Evolutionary conservation across 2,888 invertebrate genomes (phyloP), one percentile per base, ranked within the genome.

Genomic region (Caradrina clavipalpis): DNA sequence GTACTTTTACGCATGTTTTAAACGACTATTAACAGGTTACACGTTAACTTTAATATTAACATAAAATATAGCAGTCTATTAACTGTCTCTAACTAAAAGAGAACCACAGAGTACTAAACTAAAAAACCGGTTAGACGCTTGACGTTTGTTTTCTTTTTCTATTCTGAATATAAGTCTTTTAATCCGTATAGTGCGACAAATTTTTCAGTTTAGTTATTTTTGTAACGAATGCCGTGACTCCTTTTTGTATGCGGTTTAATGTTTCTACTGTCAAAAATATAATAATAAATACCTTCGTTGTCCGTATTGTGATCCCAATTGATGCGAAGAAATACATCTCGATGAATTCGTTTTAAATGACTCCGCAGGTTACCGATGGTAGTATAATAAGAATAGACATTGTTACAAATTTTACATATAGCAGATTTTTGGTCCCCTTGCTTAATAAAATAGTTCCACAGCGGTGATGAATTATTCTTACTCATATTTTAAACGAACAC

Each of bases 391-490:
- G 82, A 78, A 39, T 65, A 73, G 0, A 1, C 1, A 15, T 77
- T 81, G 8, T 49, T 50, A 35, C 79, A 80, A 26, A 55, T 54
- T 53, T 39, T 79, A 42, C 79, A 80, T 1, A 17, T 22, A 22
- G 80, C 76, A 0, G 47, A 3, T 39, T 58, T 66, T n/a, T 39
- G 22, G 0, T 54, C 15, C 0, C 6, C 4, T 15, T 54, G 22
- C 19, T 15, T 78, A 45, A 71, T 72, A 39, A 69, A 82, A 69
- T 58, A 78, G 15, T 73, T 64, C 84, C 81, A 82, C 17, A 84
- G 0, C 6, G 3, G 19, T 13, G 50, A 60, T n/a, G 26, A 50
- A 42, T 10, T 21, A 17, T 4, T 39, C 2, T 11, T 49, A 7
- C 22, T 49, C 77, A 77, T 62, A 5, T 45, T 75, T 47, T 11